Evolutionary conservation across 2,797 vertebrate species (phyloP).

Genomic region (Ataeniobius toweri): DNA sequence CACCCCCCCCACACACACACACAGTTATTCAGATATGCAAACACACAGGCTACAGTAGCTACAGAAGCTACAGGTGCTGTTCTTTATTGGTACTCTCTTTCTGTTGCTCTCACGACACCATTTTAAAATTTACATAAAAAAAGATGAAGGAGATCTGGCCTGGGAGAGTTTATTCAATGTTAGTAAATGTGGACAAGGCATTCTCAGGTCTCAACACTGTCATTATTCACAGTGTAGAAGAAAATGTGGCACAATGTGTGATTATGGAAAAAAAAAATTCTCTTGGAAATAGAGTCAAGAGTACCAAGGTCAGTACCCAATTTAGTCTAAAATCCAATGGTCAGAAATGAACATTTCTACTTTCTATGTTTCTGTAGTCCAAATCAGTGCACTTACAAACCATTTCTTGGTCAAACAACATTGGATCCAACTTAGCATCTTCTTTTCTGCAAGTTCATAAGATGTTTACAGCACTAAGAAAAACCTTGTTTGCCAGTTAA

Average conservation of each 20-base stretch:
- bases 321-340: neutral
- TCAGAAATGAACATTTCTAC: no score
- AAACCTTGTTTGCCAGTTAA: neutral
- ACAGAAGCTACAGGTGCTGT: conserved; percentile 14
- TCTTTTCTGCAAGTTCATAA: neutral
- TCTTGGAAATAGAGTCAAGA: conserved; percentile 1
- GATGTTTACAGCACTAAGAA: neutral
- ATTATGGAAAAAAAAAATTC: conserved; percentile 21
- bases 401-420: neutral
- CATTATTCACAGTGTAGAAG: conserved; percentile 35
- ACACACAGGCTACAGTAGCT: neutral
- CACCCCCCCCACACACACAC: neutral
- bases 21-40: neutral
- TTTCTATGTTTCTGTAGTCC: no score
- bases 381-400: no score
- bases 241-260: neutral
- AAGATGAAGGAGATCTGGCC: conserved; percentile 32
- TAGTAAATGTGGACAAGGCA: conserved; percentile 51
- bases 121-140: conserved; percentile 24
- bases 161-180: conserved; percentile 49
- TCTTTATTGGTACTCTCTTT: conserved; percentile 38
- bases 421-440: neutral
- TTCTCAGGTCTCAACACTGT: conserved; percentile 16
- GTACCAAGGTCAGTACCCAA: neutral
- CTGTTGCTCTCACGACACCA: conserved; percentile 19